These are phyloP conservation scores for Aphelenchoides fujianensis DNA, from an alignment of 1,140 invertebrate species.

Conservation along the genomic window DNA sequence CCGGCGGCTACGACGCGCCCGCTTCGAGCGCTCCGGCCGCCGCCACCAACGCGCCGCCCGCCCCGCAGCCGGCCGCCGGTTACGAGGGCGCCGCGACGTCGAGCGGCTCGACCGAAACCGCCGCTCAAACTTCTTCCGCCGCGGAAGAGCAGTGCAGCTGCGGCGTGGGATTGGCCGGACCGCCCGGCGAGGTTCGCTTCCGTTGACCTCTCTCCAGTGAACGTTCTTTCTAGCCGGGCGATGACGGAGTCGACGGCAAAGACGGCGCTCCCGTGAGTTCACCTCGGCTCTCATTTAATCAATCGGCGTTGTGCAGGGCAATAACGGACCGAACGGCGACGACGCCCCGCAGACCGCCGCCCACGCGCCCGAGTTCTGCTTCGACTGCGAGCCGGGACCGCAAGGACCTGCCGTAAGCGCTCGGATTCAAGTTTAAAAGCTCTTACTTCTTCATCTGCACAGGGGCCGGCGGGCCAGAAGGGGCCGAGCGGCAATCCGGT, in stretches of 20 bases:
- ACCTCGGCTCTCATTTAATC: background rate
- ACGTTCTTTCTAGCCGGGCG: background rate
- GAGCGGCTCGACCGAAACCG: background rate
- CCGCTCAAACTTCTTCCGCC: background rate
- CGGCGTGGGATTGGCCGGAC: conserved; percentile 3
- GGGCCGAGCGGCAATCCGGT: background rate
- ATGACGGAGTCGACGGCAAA: background rate
- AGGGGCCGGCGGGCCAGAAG: background rate
- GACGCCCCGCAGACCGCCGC: background rate
- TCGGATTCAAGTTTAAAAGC: background rate
- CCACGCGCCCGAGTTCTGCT: background rate
- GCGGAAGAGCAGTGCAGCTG: background rate
- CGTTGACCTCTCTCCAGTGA: background rate
- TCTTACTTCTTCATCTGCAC: background rate
- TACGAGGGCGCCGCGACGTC: background rate
- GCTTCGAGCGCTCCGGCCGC: background rate
- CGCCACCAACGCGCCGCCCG: background rate
- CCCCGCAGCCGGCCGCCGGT: background rate
- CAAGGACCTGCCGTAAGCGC: background rate
- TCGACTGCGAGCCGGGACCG: background rate
- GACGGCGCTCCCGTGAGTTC: background rate
- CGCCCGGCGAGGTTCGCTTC: background rate
- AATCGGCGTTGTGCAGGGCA: background rate
- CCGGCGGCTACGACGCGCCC: background rate
- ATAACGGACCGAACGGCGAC: background rate